These are phyloP conservation scores for Acanthoscelides obtectus DNA, from an alignment of 2,888 invertebrate genomes.

Conservation along the genomic window DNA sequence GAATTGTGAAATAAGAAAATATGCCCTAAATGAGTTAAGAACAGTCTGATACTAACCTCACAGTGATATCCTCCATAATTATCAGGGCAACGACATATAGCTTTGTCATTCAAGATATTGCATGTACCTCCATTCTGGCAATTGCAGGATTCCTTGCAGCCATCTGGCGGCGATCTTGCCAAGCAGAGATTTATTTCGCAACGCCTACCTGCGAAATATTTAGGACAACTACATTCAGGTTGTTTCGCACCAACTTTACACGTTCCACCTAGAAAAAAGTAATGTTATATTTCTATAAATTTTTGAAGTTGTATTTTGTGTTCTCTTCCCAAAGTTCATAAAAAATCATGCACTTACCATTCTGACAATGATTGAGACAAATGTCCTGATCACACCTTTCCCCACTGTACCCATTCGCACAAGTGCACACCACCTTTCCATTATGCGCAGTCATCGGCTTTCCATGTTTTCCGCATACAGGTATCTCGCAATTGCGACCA, in stretches of 20 bases:
- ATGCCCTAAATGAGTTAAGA: too few relatives aligned
- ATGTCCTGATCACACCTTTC: slow-evolving; percentile 57
- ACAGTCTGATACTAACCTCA: slow-evolving; percentile 45
- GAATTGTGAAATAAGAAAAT: too few relatives aligned
- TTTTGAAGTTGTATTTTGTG: slow-evolving; percentile 3
- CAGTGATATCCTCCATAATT: slow-evolving; percentile 56
- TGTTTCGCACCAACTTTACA: slow-evolving; percentile 40
- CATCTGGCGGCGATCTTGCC: slow-evolving; percentile 36
- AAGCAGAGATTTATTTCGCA: slow-evolving; percentile 49
- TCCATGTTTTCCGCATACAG: slow-evolving; percentile 39
- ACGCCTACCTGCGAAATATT: slow-evolving; percentile 49
- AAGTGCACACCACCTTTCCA: slow-evolving; percentile 43
- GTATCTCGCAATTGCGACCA: slow-evolving; percentile 50
- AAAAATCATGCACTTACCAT: slow-evolving; percentile 39
- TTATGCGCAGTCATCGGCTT: slow-evolving; percentile 29
- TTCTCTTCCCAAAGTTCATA: slow-evolving; percentile 42
- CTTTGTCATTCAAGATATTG: slow-evolving; percentile 51
- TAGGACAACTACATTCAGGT: slow-evolving; percentile 48
- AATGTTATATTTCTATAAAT: neutral
- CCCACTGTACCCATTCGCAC: slow-evolving; percentile 52
- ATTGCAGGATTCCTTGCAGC: slow-evolving; percentile 22
- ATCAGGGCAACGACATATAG: slow-evolving; percentile 54
- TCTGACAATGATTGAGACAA: slow-evolving; percentile 56
- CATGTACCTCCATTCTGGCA: slow-evolving; percentile 35
- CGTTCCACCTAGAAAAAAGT: slow-evolving; percentile 4